Conservation (phyloP, 1,140 invertebrate species). For the Ceratosolen fusciceps region DNA sequence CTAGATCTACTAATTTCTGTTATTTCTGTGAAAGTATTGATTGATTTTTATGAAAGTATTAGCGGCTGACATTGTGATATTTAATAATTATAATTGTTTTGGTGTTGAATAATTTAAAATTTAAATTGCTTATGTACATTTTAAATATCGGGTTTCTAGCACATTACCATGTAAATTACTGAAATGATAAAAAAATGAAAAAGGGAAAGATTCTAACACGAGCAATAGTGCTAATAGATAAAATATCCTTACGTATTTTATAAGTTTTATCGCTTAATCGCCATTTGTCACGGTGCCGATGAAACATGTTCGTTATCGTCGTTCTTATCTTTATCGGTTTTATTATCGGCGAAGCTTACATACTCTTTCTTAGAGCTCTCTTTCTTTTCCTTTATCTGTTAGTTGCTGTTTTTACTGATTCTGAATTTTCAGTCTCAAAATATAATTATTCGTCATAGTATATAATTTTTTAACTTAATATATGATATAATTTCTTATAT, state of each 20-base stretch:
- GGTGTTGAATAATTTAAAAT: too few relatives aligned
- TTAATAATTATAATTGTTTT: too few relatives aligned
- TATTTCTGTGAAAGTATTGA: too few relatives aligned
- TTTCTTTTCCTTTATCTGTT: background rate
- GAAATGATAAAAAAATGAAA: background rate
- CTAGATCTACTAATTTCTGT: too few relatives aligned
- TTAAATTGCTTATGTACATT: background rate
- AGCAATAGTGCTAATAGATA: slow-evolving; percentile 56
- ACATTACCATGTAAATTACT: background rate
- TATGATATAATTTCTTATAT: too few relatives aligned
- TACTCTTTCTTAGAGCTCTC: slow-evolving; percentile 46
- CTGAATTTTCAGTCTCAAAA: background rate
- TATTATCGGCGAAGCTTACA: slow-evolving; percentile 61
- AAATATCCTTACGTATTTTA: slow-evolving; percentile 61
- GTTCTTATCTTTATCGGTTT: slow-evolving; percentile 62
- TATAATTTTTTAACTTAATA: too few relatives aligned
- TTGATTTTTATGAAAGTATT: too few relatives aligned
- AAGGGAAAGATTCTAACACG: background rate
- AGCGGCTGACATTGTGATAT: too few relatives aligned
- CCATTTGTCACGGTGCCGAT: slow-evolving; percentile 64
- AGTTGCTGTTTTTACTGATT: background rate
- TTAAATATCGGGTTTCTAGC: slow-evolving; percentile 10
- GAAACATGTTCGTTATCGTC: slow-evolving; percentile 58
- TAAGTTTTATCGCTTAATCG: slow-evolving; percentile 63
- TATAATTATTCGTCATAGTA: background rate